A percentile compares a stretch with the other conserved stretches of the same genome.
Evolutionary conservation across 2,888 invertebrate species (phyloP).

Genomic region (Microctonus aethiopoides): DNA sequence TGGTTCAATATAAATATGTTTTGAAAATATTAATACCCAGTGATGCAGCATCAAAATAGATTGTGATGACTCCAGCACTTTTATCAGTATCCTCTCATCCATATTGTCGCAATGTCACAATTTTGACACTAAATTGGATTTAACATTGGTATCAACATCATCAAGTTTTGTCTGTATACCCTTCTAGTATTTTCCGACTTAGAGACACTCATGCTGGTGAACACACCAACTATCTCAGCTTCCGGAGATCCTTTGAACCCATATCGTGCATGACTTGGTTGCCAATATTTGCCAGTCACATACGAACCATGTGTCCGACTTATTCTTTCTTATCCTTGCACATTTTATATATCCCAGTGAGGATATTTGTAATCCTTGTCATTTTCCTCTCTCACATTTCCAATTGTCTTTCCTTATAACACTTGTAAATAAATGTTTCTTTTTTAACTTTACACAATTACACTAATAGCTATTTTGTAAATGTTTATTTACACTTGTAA

Average conservation of each 20-base stretch:
- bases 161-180: background rate
- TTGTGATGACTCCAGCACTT: background rate
- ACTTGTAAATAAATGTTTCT: too few relatives aligned
- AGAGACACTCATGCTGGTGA: background rate
- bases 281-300: background rate
- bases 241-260: constrained; percentile 20
- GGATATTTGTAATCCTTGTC: background rate
- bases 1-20: background rate
- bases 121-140: background rate
- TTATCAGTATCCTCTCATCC: background rate
- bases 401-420: background rate
- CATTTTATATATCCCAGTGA: background rate
- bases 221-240: background rate
- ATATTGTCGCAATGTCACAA: background rate
- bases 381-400: background rate
- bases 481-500: too few relatives aligned
- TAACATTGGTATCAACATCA: constrained; percentile 3
- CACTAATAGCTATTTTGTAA: too few relatives aligned
- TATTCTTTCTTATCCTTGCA: background rate
- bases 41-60: background rate
- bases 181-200: background rate
- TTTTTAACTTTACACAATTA: too few relatives aligned
- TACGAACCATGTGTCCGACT: background rate
- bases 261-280: constrained; percentile 5
- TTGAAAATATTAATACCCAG: background rate